Base-by-base conservation (phyloP, 1,140 invertebrate species). In the Drosophila takahashii region DNA sequence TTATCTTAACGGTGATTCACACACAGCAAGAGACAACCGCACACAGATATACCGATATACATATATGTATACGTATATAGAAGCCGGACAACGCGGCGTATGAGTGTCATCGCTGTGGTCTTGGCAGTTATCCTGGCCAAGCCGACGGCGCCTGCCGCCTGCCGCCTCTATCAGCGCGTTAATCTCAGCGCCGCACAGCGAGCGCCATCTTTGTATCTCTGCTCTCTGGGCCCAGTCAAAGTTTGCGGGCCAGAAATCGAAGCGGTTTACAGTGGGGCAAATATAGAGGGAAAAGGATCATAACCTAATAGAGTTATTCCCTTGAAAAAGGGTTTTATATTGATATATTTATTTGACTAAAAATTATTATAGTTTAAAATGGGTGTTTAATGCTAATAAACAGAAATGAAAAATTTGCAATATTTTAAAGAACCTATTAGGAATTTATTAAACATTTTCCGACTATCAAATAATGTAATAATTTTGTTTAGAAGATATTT, bases 1-100 rank as follows among this genome's bases (percentile, higher is more conserved):
- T 87, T 87, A 87, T 87, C 77, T 89, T 83, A 75, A 87, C 79
- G 84, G 66, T 77, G 62, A 81, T 81, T 73, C 79, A 76, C 83
- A 86, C 57, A 71, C 51, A 81, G 54, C 44, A 15, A 66, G 39
- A 47, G 22, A 42, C 41, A 66, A 6, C 48, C 34, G 42, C 32
- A 52, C 13, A 67, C 34, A 61, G 1, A 50, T 8, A 50, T 29
- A 50, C 27, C 27, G 2, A 27, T 7, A 50, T 9, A 59, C 29
- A 42, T 36, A 34, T 42, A 6, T 42, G 47, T 15, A 47, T 22
- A 16, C 11, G 2, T 2, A 11, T 2, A 13, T 4, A 18, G 47
- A 32, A 51, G 59, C 62, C 62, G 73, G 71, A 77, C 74, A 65
- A 77, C 44, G 64, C 32, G 79, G 84, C 79, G 79, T 89, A 79